Evolutionary conservation across 2,113 vertebrate genomes (phyloP), one percentile per base, ranked within the genome.

Genomic region (Oenanthe oenanthe): DNA sequence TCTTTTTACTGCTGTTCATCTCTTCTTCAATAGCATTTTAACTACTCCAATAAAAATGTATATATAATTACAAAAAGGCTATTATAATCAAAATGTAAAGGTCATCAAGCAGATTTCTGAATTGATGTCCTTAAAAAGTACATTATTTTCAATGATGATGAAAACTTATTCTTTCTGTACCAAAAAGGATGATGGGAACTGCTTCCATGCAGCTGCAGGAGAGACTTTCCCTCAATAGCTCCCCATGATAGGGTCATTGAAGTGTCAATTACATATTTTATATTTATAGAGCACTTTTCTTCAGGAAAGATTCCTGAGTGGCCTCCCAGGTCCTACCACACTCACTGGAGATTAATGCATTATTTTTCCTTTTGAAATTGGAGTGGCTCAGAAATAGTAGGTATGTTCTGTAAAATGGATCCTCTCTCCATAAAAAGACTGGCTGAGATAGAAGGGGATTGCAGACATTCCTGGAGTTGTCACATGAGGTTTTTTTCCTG

Each of bases 231-330:
- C 76, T 71, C 65, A 48, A 2, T 4, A 62, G 51, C 89, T 81
- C 62, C 10, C 60, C 29, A 2, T 16, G 66, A 25, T 45, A 28
- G 78, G 93, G 74, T 93, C 87, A 75, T 7, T 36, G 84, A 75
- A 70, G 62, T 94, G 88, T 72, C 95, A 88, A 43, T 74, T 60
- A 32, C 36, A 6, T 68, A 60, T 81, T 92, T 91, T 84, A 75
- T 91, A 92, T 91, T 86, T 91, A 84, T 84, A 43, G 89, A 88
- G 43, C 56, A 77, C 65, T 93, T 94, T 42, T 84, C 76, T 80
- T 91, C 91, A 32, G 61, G 50, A 79, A 73, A 43, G 62, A 88
- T 85, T 73, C 75, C 75, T 9, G 2, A 88, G 71, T 57, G 51
- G 50, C 62, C 67, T 75, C 73, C 77, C 61, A 78, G 73, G 36